Base-by-base conservation (phyloP, 1,140 invertebrate species). In the Drosophila cardini region DNA sequence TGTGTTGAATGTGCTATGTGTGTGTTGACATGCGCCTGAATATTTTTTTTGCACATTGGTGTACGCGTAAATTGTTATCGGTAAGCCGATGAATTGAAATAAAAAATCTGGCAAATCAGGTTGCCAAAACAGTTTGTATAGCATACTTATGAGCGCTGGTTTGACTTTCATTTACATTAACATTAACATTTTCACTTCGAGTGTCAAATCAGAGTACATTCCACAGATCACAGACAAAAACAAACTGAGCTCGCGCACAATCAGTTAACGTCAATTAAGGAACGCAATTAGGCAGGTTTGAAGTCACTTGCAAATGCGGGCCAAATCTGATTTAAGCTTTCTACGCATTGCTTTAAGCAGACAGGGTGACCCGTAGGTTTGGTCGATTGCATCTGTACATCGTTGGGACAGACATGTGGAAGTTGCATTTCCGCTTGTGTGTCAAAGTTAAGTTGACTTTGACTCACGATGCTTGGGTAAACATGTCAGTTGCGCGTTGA, bases 261-360 rank as follows among this genome's bases (percentile, higher is more conserved):
- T 85, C 83, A 86, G 83, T 86, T 87, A 86, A 70, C 79, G 79
- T 71, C 83, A 86, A 86, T 87, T 83, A 83, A 79, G 60, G 46
- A 68, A 61, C 64, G 74, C 83, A 87, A 73, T 87, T 65, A 69
- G 45, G 71, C 56, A 55, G 52, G 30, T 42, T n/a, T 11, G 16
- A 30, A 1, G 11, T 10, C 48, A 48, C 9, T 36, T 43, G 8
- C 10, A 30, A 13, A 60, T 61, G 42, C 64, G 72, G 72, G 57
- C n/a, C 3, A 18, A 32, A 10, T 4, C 10, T 18, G 30, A 15
- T 57, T 36, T 36, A 13, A 6, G 10, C 26, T 40, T 13, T 36
- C 15, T 7, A 11, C 9, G 10, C 6, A 34, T 32, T n/a, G 4
- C 26, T 38, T 21, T 46, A 9, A 2, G 15, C 38, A 26, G 26